phyloP scores from a whole-genome alignment of 2,113 vertebrate species.

The Rhea pennata region DNA sequence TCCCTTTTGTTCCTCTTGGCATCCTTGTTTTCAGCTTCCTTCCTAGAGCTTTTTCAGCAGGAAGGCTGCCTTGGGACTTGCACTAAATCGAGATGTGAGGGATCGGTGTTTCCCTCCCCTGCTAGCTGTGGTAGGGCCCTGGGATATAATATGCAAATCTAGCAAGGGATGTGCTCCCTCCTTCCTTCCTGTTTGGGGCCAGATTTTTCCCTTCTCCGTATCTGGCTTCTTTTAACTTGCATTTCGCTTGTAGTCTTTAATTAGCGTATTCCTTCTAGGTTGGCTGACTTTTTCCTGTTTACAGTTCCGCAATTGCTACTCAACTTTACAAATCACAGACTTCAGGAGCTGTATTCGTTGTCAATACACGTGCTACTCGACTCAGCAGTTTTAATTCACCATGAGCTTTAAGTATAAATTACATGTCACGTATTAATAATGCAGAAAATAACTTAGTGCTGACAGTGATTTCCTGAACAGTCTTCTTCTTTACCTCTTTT shows the following conservation, averaged over 20 bases:
- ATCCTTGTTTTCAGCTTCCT: slow-evolving; percentile 56
- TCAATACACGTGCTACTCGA: background rate
- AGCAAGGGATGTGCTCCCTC: background rate
- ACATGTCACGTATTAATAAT: background rate
- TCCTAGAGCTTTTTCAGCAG: slow-evolving; percentile 62
- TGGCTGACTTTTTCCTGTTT: slow-evolving; percentile 62
- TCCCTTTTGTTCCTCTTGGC: slow-evolving; percentile 46
- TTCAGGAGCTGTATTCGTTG: background rate
- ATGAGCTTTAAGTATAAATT: slow-evolving; percentile 6
- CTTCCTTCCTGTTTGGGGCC: slow-evolving; percentile 49
- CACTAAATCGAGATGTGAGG: slow-evolving; percentile 52
- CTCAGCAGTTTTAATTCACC: background rate
- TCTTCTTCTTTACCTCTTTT: background rate
- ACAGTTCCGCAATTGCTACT: background rate
- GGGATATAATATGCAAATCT: slow-evolving; percentile 62
- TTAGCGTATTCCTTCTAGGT: slow-evolving; percentile 54
- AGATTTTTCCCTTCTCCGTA: slow-evolving; percentile 33
- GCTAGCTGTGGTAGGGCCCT: slow-evolving; percentile 19
- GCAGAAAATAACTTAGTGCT: background rate
- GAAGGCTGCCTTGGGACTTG: slow-evolving; percentile 60
- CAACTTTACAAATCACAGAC: background rate
- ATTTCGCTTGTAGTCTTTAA: slow-evolving; percentile 38
- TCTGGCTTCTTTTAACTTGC: slow-evolving; percentile 39
- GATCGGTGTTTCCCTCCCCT: slow-evolving; percentile 33
- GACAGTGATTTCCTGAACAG: background rate